Evolutionary conservation across 2,888 invertebrate species (phyloP).

Genomic region (Caenorhabditis angaria): DNA sequence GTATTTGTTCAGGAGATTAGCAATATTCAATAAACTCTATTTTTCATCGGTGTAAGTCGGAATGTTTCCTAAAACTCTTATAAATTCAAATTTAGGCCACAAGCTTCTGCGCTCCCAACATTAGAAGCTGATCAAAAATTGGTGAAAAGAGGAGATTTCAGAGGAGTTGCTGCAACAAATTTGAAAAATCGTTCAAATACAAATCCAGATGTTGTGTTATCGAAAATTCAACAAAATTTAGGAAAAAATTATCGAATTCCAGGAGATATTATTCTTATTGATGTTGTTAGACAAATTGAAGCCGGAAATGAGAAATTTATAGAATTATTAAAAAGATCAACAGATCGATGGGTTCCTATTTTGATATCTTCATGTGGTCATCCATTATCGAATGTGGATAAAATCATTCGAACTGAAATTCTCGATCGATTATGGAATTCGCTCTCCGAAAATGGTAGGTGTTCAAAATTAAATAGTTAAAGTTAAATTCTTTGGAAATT

Average conservation of each 20-base stretch:
- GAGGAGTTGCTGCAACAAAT: constrained; percentile 21
- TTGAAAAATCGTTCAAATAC: constrained; percentile 9
- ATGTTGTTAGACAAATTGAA: constrained; percentile 48
- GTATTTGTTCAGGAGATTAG: not conserved
- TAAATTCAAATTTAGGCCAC: not conserved
- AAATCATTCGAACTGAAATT: constrained; percentile 28
- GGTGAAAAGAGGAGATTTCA: constrained; percentile 31
- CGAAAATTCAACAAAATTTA: constrained; percentile 41
- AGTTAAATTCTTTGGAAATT: constrained; percentile 4
- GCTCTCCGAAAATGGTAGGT: constrained; percentile 28
- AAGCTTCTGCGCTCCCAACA: not conserved
- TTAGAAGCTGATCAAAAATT: constrained; percentile 10
- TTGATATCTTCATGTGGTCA: constrained; percentile 50
- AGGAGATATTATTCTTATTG: constrained; percentile 41
- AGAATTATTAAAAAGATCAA: constrained; percentile 9
- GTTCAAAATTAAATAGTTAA: not conserved
- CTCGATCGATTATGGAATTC: constrained; percentile 48
- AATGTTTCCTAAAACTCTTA: not conserved
- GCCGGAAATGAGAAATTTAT: constrained; percentile 19
- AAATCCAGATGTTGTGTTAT: constrained; percentile 45
- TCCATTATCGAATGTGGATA: constrained; percentile 50
- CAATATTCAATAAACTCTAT: not conserved
- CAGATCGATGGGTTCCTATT: constrained; percentile 51
- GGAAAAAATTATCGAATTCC: constrained; percentile 41
- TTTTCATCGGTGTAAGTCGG: not conserved